Evolutionary conservation across 1,140 invertebrate species (phyloP).

Genomic region (Heliothis virescens): DNA sequence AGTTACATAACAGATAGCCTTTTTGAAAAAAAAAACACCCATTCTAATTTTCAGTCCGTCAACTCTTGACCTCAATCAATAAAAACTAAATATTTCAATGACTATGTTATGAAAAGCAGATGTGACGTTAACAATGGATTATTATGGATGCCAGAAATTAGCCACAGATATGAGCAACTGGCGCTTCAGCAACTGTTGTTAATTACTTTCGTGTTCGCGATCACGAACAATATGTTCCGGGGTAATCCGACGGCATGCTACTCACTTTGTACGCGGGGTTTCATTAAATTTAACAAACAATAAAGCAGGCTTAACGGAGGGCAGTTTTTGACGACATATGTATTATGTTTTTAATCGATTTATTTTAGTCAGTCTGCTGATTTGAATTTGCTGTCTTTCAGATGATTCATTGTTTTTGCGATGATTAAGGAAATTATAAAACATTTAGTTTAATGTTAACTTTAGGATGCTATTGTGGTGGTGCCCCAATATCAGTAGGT

Average conservation of each 20-base stretch:
- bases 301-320: conserved; percentile 4
- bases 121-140: conserved; percentile 15
- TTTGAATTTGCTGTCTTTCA: no score
- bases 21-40: no score
- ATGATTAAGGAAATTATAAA: no score
- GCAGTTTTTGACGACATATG: not conserved
- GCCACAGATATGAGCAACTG: conserved; percentile 53
- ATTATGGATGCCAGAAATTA: conserved; percentile 37
- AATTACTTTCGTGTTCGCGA: conserved; percentile 66
- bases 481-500: not conserved
- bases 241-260: conserved; percentile 56
- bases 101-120: not conserved
- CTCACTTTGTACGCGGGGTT: conserved; percentile 20
- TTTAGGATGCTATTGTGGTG: not conserved
- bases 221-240: conserved; percentile 68
- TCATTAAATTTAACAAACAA: conserved; percentile 35
- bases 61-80: no score
- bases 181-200: conserved; percentile 58
- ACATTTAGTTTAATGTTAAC: not conserved
- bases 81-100: not conserved
- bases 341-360: not conserved
- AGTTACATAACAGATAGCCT: no score
- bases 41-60: no score
- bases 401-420: no score
- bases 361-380: not conserved